Evolutionary conservation across 2,113 vertebrate species (phyloP), one percentile per base, ranked within the genome.

Genomic region (Elachura formosa): DNA sequence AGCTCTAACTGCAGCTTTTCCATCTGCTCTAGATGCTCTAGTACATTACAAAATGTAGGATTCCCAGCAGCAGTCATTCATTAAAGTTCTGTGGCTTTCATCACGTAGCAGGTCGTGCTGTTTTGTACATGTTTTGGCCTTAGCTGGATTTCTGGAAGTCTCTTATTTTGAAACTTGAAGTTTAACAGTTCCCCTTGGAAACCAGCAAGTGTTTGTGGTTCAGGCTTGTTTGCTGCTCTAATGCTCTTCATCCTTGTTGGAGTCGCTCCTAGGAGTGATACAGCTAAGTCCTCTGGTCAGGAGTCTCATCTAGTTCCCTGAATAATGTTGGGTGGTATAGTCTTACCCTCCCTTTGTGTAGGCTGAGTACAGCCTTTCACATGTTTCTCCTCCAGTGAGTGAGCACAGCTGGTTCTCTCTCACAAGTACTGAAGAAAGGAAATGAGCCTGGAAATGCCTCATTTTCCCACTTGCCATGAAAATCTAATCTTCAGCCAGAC

Each of bases 31-130:
- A 34, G 61, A 33, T 77, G 61, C 61, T 16, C 10, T 54, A 66
- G 41, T n/a, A 78, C 15, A 20, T 55, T 26, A 43, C 0, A 2
- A 71, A 49, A 34, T 28, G 6, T 64, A 48, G 54, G 36, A 63
- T 71, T 85, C 48, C 18, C 31, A 79, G 66, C n/a, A 85, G 24
- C 13, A 48, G 2, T 56, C 33, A 19, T 46, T 67, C 46, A 33
- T 58, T 64, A 3, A 58, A 58, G 28, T 79, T 88, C 8, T 1
- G 1, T 87, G 74, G 21, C 48, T 78, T 82, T 48, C 14, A 54
- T 79, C 33, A 22, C 2, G 0, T 25, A 40, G 45, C 16, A 63
- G 26, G 21, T 33, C 0, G 0, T 85, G 76, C 79, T 64, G 7
- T n/a, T 18, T 61, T 76, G 24, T 4, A 28, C 63, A 12, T 24